These are phyloP conservation scores for Balaeniceps rex DNA, from an alignment of 2,113 vertebrate species.

Conservation along the genomic window DNA sequence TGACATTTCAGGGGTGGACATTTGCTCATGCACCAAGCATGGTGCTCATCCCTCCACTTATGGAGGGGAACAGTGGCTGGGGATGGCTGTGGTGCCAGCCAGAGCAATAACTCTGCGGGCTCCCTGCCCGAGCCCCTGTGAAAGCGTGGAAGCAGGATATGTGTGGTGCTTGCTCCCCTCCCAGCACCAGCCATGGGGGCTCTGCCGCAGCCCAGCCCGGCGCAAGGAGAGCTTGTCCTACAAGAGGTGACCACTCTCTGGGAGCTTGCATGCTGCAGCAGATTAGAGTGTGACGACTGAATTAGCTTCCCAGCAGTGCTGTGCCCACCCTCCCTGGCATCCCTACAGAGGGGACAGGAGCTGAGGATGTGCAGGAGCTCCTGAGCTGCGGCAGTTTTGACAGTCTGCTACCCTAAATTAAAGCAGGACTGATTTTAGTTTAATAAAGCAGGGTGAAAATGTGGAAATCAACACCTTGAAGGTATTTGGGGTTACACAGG, in stretches of 20 bases:
- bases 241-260: neutral
- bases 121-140: neutral
- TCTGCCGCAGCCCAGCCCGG: neutral
- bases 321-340: neutral
- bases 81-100: neutral
- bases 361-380: neutral
- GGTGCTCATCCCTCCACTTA: neutral
- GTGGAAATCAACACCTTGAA: neutral
- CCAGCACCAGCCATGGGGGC: neutral
- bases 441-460: neutral
- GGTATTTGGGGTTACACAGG: neutral
- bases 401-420: neutral
- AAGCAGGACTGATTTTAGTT: neutral
- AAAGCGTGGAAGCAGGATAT: accelerated
- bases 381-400: neutral
- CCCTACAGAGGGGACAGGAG: neutral
- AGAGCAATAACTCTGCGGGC: neutral
- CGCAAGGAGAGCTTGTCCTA: neutral
- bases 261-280: neutral
- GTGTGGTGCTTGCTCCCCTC: neutral
- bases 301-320: neutral
- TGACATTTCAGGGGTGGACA: accelerated
- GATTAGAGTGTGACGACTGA: neutral
- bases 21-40: neutral
- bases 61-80: neutral